phyloP scores from a whole-genome alignment of 2,888 invertebrate species.

The Callyntrura sp. region DNA sequence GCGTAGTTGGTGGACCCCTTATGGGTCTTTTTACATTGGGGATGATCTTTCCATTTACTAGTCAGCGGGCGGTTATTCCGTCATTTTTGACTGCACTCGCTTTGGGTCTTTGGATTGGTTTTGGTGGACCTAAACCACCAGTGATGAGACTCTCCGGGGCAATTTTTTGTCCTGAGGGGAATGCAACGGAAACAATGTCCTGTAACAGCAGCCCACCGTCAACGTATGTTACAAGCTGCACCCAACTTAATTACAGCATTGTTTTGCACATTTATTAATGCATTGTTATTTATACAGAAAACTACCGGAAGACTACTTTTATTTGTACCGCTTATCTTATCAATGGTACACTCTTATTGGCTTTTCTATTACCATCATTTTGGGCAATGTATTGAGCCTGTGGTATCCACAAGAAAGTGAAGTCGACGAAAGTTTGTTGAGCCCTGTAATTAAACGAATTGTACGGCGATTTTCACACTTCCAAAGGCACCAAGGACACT shows the following conservation, averaged over 20 bases:
- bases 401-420: constrained; percentile 79
- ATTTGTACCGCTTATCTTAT: constrained; percentile 86
- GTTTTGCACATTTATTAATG: neutral
- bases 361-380: constrained; percentile 83
- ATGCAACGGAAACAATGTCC: constrained; percentile 60
- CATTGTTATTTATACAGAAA: constrained; percentile 55
- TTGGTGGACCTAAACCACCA: constrained; percentile 91
- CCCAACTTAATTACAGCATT: constrained; percentile 3
- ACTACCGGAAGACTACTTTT: constrained; percentile 83
- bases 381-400: constrained; percentile 79
- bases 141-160: constrained; percentile 84
- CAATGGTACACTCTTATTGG: constrained; percentile 86
- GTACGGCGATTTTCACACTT: constrained; percentile 25
- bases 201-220: constrained; percentile 55
- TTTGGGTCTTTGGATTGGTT: constrained; percentile 93
- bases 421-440: constrained; percentile 79
- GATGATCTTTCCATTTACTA: constrained; percentile 91
- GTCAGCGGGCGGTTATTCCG: constrained; percentile 87
- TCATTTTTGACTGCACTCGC: constrained; percentile 84
- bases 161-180: constrained; percentile 66
- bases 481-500: neutral
- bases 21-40: constrained; percentile 94
- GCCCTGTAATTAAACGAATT: constrained; percentile 78
- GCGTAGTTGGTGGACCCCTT: constrained; percentile 94
- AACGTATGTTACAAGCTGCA: constrained; percentile 36